phyloP scores from a whole-genome alignment of 2,113 vertebrate genomes.

The Upupa epops region DNA sequence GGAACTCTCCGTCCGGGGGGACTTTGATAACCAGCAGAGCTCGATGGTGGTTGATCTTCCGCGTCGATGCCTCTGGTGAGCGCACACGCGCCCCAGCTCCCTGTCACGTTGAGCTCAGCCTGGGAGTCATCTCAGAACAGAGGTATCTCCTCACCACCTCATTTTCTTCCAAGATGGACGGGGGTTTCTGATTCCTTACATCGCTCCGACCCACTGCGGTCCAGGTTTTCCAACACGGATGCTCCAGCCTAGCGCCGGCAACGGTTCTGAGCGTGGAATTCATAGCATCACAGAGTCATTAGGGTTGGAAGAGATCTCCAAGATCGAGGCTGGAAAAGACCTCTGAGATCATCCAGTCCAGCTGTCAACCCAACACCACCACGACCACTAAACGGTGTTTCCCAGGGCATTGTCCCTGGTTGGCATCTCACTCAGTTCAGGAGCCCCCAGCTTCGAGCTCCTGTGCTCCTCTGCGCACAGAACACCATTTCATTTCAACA shows the following conservation, averaged over 20 bases:
- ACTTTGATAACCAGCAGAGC: not conserved
- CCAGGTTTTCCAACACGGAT: not conserved
- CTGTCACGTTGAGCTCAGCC: accelerated
- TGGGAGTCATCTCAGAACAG: not conserved
- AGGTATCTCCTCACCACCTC: not conserved
- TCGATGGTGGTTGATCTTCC: not conserved
- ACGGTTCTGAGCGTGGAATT: not conserved
- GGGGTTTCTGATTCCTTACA: not conserved
- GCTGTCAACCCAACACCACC: too few species aligned
- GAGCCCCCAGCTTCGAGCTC: not conserved
- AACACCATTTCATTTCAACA: not conserved
- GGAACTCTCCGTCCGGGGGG: not conserved
- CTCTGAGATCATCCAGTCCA: too few species aligned
- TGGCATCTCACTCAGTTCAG: not conserved
- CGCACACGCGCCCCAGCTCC: not conserved
- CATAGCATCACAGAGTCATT: too few species aligned
- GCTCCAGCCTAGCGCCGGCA: not conserved
- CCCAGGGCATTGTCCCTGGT: too few species aligned
- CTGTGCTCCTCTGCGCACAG: not conserved
- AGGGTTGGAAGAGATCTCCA: too few species aligned
- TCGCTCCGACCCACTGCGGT: not conserved
- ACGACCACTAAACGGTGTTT: too few species aligned
- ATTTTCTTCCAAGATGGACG: not conserved
- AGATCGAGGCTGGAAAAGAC: too few species aligned
- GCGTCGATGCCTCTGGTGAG: not conserved